These are phyloP conservation scores for Gallinago media DNA, from an alignment of 2,113 vertebrate species.

Conservation along the genomic window DNA sequence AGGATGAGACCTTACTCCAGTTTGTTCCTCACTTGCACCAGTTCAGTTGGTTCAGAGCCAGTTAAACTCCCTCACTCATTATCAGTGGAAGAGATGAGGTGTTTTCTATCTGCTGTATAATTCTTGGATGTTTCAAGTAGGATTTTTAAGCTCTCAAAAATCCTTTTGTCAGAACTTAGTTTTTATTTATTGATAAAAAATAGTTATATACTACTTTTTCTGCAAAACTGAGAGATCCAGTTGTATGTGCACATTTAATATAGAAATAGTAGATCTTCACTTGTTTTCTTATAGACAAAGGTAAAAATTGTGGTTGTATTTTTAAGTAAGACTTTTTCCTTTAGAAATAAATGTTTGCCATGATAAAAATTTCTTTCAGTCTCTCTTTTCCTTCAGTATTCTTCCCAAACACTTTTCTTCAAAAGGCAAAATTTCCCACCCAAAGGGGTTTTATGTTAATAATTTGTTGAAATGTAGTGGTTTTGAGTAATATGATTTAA, in stretches of 20 bases:
- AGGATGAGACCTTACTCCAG: not conserved
- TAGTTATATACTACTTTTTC: not conserved
- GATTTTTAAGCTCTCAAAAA: not conserved
- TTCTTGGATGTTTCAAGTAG: not conserved
- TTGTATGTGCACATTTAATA: not conserved
- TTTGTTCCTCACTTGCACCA: not conserved
- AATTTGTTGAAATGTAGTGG: constrained; percentile 25
- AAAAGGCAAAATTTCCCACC: constrained; percentile 4
- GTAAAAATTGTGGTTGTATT: not conserved
- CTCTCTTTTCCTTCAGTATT: not conserved
- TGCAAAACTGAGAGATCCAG: not conserved
- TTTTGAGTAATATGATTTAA: constrained; percentile 57
- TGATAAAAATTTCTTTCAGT: not conserved
- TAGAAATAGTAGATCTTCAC: not conserved
- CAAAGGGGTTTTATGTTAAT: constrained; percentile 28
- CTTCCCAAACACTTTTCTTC: not conserved
- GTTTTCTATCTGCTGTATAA: not conserved
- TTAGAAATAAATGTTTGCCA: not conserved
- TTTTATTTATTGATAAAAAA: not conserved
- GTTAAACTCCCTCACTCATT: not conserved
- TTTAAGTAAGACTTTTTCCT: not conserved
- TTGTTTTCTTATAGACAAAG: not conserved
- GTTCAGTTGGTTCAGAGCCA: not conserved
- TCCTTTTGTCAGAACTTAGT: not conserved
- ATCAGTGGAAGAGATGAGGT: not conserved